A percentile compares a stretch with the other conserved stretches of the same genome.
Evolutionary conservation across 2,888 invertebrate genomes (phyloP).

Genomic region (Brachylomia viminalis): DNA sequence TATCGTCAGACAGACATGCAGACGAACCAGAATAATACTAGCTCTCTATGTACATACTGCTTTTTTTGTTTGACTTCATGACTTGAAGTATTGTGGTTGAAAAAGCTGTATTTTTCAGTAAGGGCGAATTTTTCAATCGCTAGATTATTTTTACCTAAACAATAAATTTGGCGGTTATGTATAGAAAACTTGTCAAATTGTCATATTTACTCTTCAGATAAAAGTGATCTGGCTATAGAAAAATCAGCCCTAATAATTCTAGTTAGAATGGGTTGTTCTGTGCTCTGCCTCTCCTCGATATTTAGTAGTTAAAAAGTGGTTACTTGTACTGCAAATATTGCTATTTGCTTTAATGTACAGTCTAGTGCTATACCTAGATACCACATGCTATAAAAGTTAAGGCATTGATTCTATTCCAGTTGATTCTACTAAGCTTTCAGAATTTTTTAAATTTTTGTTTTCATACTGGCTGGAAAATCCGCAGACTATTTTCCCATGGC

Average conservation of each 20-base stretch:
- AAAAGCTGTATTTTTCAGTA: background rate
- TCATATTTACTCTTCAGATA: background rate
- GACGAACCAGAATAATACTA: slow-evolving; percentile 62
- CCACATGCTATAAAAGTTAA: background rate
- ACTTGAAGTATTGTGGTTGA: background rate
- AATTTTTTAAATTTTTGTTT: background rate
- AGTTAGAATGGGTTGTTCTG: background rate
- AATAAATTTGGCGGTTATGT: background rate
- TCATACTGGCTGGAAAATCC: background rate
- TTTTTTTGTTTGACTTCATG: background rate
- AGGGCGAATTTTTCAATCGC: background rate
- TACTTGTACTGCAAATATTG: too few relatives aligned
- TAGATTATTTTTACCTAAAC: background rate
- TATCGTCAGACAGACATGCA: slow-evolving; percentile 62
- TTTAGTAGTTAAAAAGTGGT: too few relatives aligned
- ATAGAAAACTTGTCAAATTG: background rate
- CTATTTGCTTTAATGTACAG: background rate
- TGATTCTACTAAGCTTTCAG: background rate
- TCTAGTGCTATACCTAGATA: background rate
- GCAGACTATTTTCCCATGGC: background rate
- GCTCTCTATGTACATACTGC: slow-evolving; percentile 66
- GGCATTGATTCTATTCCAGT: background rate
- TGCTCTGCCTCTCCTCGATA: background rate
- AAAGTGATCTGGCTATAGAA: background rate
- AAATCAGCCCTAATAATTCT: too few relatives aligned